Base-by-base conservation (phyloP, 1,140 invertebrate genomes). In the Chymomyza costata region DNA sequence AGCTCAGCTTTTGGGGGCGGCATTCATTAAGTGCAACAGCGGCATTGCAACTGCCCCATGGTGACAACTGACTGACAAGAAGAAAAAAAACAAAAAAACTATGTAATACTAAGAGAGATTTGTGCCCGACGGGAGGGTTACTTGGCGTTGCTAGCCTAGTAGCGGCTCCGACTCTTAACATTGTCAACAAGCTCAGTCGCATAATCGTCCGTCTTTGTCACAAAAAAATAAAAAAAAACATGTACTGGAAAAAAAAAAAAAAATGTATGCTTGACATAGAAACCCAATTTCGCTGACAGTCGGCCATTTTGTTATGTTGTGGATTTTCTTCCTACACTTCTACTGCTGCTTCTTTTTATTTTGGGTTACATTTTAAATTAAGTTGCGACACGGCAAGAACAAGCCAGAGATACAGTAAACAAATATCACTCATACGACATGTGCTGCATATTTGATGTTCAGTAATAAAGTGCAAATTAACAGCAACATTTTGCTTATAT, bases 191-290 rank as follows among this genome's bases (percentile, higher is more conserved):
- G 53, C 47, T 57, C 48, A 52, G 44, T 59, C 39, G 46, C 61
- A 50, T 71, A 78, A 66, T 59, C 71, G 73, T 78, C 64, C 57
- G 65, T 66, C 65, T 78, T 76, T 71, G 58, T 78, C 71, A 30
- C 11, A 38, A 34, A 19, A 14, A 44, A 32, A 17, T 28, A 18
- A n/a, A n/a, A n/a, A n/a, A n/a, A n/a, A 32, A 31, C 28, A 25
- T 32, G 43, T 32, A 17, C 18, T 25, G 43, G 28, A 46, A 46
- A 30, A 32, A 35, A 73, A 14, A 13, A 80, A 35, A 73, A 14
- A 13, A 80, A 80, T 78, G 73, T 73, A 78, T 78, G 73, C 73
- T 80, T 78, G 73, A 78, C 73, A 78, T 71, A 80, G 73, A 78
- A 78, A 80, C 73, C 73, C 73, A 65, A 78, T 80, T 78, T 80